Base-by-base conservation (phyloP, 2,888 invertebrate species). In the Silvanus unidentatus region DNA sequence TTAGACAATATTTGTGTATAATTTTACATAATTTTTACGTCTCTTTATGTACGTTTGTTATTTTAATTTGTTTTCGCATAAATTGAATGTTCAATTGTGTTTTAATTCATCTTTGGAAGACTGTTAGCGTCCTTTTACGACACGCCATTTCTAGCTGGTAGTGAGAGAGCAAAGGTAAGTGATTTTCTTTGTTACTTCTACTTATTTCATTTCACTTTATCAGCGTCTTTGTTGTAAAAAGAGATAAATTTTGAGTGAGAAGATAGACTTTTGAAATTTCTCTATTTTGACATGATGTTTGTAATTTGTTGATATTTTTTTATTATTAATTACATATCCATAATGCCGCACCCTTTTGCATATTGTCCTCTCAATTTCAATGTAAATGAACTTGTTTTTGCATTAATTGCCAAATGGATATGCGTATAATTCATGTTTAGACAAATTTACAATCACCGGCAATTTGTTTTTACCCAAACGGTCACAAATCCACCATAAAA, bases 161-260 rank as follows among this genome's bases (percentile, higher is more conserved):
- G 32, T 32, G 63, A 60, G 63, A 64, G 66, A 68, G 68, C 62
- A 64, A 64, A 69, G 68, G 68, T 67, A 65, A 68, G 64, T 64
- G 64, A 68, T 69, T 68, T 71, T 71, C 71, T 71, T 71, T 71
- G 71, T 71, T 71, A 63, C 64, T 68, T 70, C 58, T 65, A 64
- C 70, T 70, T 70, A 71, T 71, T 71, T 71, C 71, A 68, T 70
- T 70, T 68, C 68, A 70, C 68, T 70, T 70, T 69, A 69, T 70
- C 70, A 67, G 67, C 70, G 67, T 71, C 71, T 71, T 71, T 71
- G 71, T 71, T 65, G 59, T 69, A 71, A 71, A 71, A 69, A 71
- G 70, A 71, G 70, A 71, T 67, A 68, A 68, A 70, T 70, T 70
- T 59, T 55, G 59, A 56, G 64, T 55, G 64, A 65, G 66, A 64